Base-by-base conservation (phyloP, 2,797 vertebrate genomes). In the Pangasius krempfi region DNA sequence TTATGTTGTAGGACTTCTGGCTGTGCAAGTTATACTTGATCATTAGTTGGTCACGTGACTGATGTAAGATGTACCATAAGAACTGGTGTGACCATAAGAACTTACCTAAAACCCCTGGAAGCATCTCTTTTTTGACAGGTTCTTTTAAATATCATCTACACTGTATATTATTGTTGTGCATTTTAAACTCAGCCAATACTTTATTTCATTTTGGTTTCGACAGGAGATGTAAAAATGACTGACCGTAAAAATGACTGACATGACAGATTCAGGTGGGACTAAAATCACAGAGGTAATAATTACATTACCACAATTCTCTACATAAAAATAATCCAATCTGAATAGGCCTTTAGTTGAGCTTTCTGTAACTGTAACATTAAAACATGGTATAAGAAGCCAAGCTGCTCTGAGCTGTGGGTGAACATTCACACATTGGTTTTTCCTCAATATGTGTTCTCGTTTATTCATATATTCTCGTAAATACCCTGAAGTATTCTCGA, bases 181-280 rank as follows among this genome's bases (percentile, higher is more conserved):
- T 16, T 80, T 80, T 80, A 30, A 30, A 80, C 30, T 80, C 80
- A 37, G 3, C 52, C 9, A 62, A 3, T 84, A 13, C 27, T 6
- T 18, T 25, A 44, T 82, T 84, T 84, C 44, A 70, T 66, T 84
- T 62, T 62, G 12, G 37, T 27, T 60, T 81, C n/a, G 80, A 62
- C 80, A 82, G 37, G 58, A 64, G 37, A 44, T 3, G 0, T 18
- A 60, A 44, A 60, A 62, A 44, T 22, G 18, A 13, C 7, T 22
- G 30, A 58, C 8, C 6, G 1, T 40, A 40, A 60, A 81, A 58
- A 54, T 60, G 20, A 81, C 54, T 60, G 27, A 62, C 20, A 81
- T 66, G 25, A 44, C 40, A 37, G n/a, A 56, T 58, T 18, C 78
- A 22, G 10, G 6, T 44, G 56, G 20, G 33, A 81, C 54, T 40